phyloP scores from a whole-genome alignment of 2,797 vertebrate species.

The Micrastur ruficollis region DNA sequence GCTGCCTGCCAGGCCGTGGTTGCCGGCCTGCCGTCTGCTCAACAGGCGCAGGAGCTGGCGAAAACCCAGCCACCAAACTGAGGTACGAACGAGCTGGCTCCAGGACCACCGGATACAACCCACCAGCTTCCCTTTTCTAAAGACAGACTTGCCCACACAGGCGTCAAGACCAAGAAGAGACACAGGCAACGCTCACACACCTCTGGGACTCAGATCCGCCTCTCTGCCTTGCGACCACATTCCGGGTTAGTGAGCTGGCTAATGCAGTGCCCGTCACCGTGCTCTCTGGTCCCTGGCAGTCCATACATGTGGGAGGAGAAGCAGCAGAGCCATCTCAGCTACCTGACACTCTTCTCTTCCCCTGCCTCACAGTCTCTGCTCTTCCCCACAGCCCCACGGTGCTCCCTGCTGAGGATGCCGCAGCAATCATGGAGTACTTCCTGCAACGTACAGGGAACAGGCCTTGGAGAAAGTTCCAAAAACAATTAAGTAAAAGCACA shows the following conservation, averaged over 20 bases:
- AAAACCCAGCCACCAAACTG: not conserved
- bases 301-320: rapidly evolving
- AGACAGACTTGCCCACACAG: not conserved
- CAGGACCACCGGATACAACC: not conserved
- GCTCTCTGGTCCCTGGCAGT: not conserved
- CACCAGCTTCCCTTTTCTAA: not conserved
- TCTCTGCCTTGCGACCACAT: not conserved
- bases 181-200: not conserved
- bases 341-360: not conserved
- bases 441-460: not conserved
- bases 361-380: not conserved
- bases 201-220: not conserved
- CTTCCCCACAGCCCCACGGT: not conserved
- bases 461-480: not conserved
- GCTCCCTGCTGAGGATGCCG: not conserved
- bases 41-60: not conserved
- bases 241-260: not conserved
- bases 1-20: not conserved
- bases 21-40: not conserved
- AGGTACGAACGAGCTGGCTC: not conserved
- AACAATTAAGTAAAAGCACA: not conserved
- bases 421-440: not conserved
- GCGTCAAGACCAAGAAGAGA: not conserved
- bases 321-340: not conserved
- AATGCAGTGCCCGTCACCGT: not conserved